phyloP scores from a whole-genome alignment of 2,113 vertebrate genomes.

The Laticauda laticaudata region DNA sequence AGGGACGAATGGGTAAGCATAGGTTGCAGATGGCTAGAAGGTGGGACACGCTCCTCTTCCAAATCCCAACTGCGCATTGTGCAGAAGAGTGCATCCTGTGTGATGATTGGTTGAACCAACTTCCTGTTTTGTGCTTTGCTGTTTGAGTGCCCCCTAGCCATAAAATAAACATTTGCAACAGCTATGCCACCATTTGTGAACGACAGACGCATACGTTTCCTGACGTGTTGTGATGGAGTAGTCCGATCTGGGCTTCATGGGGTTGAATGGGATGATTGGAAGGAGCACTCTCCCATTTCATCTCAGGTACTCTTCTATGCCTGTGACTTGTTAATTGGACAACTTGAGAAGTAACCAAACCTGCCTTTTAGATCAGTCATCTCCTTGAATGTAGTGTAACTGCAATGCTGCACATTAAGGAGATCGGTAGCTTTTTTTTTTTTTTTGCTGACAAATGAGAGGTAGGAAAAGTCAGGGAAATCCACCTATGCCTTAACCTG shows the following conservation, averaged over 20 bases:
- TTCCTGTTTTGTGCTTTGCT: neutral
- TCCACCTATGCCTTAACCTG: neutral
- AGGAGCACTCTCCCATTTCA: neutral
- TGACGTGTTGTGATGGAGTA: neutral
- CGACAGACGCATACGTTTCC: neutral
- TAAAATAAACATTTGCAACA: neutral
- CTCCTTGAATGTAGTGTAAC: neutral
- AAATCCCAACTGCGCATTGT: neutral
- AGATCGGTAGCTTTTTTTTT: neutral
- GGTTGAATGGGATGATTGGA: neutral
- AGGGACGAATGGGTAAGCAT: neutral
- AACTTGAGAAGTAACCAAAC: neutral
- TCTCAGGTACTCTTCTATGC: neutral
- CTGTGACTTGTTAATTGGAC: neutral
- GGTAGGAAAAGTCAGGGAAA: neutral
- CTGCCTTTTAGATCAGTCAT: neutral
- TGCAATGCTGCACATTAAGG: neutral
- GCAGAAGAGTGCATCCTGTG: neutral
- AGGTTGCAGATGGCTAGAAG: neutral
- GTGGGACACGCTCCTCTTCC: neutral
- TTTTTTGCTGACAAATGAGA: neutral
- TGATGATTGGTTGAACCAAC: neutral
- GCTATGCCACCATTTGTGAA: neutral
- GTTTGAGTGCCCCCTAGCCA: neutral
- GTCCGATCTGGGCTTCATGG: neutral